Percentiles rank a stretch among this genome's conserved stretches.
Evolutionary conservation across 2,888 invertebrate species (phyloP).

Genomic region (Himalopsyche anomala): DNA sequence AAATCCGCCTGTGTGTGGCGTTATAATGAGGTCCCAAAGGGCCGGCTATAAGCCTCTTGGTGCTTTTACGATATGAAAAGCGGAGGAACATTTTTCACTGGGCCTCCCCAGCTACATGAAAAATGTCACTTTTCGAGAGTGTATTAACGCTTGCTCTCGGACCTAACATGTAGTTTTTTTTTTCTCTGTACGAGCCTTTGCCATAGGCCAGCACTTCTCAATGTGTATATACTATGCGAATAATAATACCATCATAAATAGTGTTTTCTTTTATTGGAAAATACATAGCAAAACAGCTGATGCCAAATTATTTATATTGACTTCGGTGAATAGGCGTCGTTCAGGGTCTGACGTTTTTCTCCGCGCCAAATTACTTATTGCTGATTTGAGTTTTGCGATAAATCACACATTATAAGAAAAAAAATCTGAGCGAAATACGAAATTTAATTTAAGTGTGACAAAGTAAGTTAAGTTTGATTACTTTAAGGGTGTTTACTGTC

Average conservation of each 20-base stretch:
- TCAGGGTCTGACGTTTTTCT: too few relatives aligned
- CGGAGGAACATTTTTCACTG: slow-evolving; percentile 8
- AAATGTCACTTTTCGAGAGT: slow-evolving; percentile 14
- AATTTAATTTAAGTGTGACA: too few relatives aligned
- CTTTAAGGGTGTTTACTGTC: too few relatives aligned
- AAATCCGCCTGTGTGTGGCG: not conserved
- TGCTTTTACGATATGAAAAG: slow-evolving; percentile 31
- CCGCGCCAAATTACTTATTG: too few relatives aligned
- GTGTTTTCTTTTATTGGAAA: too few relatives aligned
- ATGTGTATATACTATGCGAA: not conserved
- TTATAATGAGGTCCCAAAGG: not conserved
- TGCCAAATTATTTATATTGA: too few relatives aligned
- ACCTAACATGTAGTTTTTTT: not conserved
- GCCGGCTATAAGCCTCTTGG: not conserved
- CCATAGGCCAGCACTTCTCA: not conserved
- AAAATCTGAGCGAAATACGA: too few relatives aligned
- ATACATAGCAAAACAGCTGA: too few relatives aligned
- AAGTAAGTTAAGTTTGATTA: too few relatives aligned
- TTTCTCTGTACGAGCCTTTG: not conserved
- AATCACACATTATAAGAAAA: too few relatives aligned
- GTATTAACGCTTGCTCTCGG: not conserved
- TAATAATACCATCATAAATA: not conserved
- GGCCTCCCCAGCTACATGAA: not conserved
- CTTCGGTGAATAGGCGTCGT: too few relatives aligned
- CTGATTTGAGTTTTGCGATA: too few relatives aligned